A percentile compares a stretch with the other conserved stretches of the same genome.
Conservation (phyloP, 2,888 invertebrate genomes). For the Sipha maydis region DNA sequence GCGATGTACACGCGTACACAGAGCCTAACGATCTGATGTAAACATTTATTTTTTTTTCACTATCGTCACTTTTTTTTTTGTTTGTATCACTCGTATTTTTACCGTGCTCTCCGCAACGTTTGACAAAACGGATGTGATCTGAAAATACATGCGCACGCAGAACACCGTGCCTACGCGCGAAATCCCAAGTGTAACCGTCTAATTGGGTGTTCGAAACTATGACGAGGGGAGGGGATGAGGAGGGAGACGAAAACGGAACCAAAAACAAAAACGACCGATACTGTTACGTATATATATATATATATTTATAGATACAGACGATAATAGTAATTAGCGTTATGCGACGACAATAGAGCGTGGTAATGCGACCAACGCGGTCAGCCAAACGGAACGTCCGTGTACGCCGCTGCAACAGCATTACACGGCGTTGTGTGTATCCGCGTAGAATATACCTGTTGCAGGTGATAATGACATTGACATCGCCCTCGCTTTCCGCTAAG, state of each 20-base stretch:
- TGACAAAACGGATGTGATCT: not conserved
- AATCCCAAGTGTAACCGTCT: too few relatives aligned
- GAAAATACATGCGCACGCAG: not conserved
- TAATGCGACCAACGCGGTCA: not conserved
- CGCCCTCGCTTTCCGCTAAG: slow-evolving; percentile 56
- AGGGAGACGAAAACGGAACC: not conserved
- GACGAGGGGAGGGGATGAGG: too few relatives aligned
- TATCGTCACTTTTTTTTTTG: not conserved
- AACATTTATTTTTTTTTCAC: not conserved
- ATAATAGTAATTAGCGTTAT: slow-evolving; percentile 14
- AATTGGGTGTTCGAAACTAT: too few relatives aligned
- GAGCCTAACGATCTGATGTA: slow-evolving; percentile 8
- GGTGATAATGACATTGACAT: slow-evolving; percentile 55
- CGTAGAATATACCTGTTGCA: not conserved
- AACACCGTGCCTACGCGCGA: too few relatives aligned
- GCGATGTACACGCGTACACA: not conserved
- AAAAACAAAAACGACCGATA: not conserved
- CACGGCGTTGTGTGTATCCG: not conserved
- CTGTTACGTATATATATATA: not conserved
- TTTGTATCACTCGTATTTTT: not conserved
- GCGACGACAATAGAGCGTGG: not conserved
- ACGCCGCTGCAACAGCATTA: not conserved
- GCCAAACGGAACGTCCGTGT: slow-evolving; percentile 28
- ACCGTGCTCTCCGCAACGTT: not conserved
- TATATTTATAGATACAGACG: not conserved